Evolutionary conservation across 2,113 vertebrate species (phyloP), one percentile per base, ranked within the genome.

Genomic region (Blennius ocellaris): DNA sequence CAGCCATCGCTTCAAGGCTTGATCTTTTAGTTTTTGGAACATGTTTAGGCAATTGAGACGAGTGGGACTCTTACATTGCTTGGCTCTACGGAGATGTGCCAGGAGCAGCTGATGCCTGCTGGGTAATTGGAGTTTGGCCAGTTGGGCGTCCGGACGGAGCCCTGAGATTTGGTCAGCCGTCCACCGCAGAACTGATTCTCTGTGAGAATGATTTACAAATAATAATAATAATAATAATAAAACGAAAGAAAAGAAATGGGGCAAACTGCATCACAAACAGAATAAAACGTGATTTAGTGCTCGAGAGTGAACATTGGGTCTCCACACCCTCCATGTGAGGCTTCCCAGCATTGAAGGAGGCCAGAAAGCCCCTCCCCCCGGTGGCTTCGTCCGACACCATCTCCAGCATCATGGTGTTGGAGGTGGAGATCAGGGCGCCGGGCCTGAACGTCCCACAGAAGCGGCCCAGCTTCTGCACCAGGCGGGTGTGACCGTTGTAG

Each of bases 381-480:
- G 90, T 95, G 56, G 89, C 91, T 0, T 92, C 93, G 1, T 97
- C 96, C 0, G 96, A 92, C 30, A 86, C 93, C 96, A 97, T 96
- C 75, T 93, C 93, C 70, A 97, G 67, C 92, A 95, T 94, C 94
- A 97, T 95, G 69, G 92, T 95, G 93, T 95, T 94, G 77, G 95
- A 92, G 3, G 96, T 95, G 76, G 95, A 94, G 50, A 96, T 94
- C 10, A 97, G 37, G 1, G 96, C 95, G 0, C 96, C 96, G 0
- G 96, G 96, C 5, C 96, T 90, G 88, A 97, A 97, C 0, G 96
- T 97, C 21, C 96, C 96, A 0, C 96, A 97, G 89, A 96, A 96
- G 1, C 95, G 94, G 0, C 96, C 96, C 49, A 97, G 91, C 52
- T 94, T 92, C 89, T 96, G 95, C 37, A 93, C 92, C 0, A 92